Base-by-base conservation (phyloP, 2,888 invertebrate species). In the Cantharis rufa region DNA sequence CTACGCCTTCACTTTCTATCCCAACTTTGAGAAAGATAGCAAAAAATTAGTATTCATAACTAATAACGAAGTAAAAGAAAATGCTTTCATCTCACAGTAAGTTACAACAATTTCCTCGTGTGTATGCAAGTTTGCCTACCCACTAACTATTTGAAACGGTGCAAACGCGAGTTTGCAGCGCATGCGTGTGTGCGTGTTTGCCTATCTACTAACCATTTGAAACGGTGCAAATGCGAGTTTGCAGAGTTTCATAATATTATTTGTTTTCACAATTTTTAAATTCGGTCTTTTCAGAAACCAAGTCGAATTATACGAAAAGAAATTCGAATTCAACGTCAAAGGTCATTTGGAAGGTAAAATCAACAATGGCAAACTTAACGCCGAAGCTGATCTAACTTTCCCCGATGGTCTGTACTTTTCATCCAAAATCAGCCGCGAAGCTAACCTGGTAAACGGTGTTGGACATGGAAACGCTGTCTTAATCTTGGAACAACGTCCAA, bases 11-110 rank as follows among this genome's bases (percentile, higher is more conserved):
- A 93, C 92, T 68, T 71, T 96, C 3, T 91, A 89, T 81, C 91
- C 94, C 28, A 92, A 95, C 85, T 93, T 90, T 78, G 92, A 92
- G 70, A 93, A 93, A 84, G 92, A 94, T 84, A 92, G 92, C 64
- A 93, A 94, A 82, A 93, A 93, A 82, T 82, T 95, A 3, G 90
- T 91, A 76, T 82, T 95, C 62, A 91, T 91, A 32, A 94, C 95
- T 0, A 90, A 91, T 79, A 92, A 91, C 73, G 91, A 90, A 79
- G 80, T 90, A 0, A 90, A 88, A 32, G 89, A 89, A 5, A 88
- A 88, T 9, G 88, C 89, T 1, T 63, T 94, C 0, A 91, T 92
- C 21, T 91, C 94, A 1, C 94, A 93, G 91, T 92, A 86, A 88
- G 90, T 88, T 18, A 18, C 3, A n/a, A n/a, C n/a, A n/a, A n/a